Evolutionary conservation across 2,888 invertebrate genomes (phyloP).

Genomic region (Cryptocephalus moraei): DNA sequence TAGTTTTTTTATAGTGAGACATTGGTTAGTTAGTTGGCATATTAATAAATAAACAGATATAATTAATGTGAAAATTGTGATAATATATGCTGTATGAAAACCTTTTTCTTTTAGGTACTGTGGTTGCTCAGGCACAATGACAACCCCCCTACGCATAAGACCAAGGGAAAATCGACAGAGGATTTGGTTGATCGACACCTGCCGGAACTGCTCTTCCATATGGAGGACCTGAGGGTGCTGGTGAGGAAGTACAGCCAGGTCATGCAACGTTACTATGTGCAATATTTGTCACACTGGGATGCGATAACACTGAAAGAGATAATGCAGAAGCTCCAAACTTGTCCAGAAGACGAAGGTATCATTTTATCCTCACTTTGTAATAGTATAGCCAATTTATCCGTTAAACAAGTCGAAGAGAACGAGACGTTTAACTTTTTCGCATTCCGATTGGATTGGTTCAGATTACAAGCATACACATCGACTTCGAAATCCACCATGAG

Average conservation of each 20-base stretch:
- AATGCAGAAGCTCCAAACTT: constrained; percentile 70
- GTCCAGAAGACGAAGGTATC: constrained; percentile 90
- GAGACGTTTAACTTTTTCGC: constrained; percentile 93
- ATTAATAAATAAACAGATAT: too few relatives aligned
- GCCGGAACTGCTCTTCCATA: constrained; percentile 94
- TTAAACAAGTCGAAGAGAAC: constrained; percentile 94
- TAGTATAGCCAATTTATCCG: constrained; percentile 72
- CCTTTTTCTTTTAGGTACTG: constrained; percentile 40
- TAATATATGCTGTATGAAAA: too few relatives aligned
- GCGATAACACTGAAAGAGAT: constrained; percentile 80
- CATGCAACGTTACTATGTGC: constrained; percentile 88
- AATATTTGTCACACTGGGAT: constrained; percentile 94
- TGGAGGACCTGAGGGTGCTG: constrained; percentile 91
- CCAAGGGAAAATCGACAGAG: constrained; percentile 75
- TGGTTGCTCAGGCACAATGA: constrained; percentile 96
- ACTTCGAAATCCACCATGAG: constrained; percentile 68
- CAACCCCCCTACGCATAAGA: constrained; percentile 81
- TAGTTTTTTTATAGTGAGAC: too few relatives aligned
- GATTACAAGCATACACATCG: constrained; percentile 89
- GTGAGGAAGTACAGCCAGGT: constrained; percentile 81
- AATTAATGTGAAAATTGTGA: too few relatives aligned
- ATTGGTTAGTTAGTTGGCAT: too few relatives aligned
- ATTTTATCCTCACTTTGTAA: constrained; percentile 89
- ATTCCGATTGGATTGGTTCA: constrained; percentile 89
- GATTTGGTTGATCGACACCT: constrained; percentile 92